phyloP scores from a whole-genome alignment of 2,797 vertebrate species.

The Lagocephalus sceleratus region DNA sequence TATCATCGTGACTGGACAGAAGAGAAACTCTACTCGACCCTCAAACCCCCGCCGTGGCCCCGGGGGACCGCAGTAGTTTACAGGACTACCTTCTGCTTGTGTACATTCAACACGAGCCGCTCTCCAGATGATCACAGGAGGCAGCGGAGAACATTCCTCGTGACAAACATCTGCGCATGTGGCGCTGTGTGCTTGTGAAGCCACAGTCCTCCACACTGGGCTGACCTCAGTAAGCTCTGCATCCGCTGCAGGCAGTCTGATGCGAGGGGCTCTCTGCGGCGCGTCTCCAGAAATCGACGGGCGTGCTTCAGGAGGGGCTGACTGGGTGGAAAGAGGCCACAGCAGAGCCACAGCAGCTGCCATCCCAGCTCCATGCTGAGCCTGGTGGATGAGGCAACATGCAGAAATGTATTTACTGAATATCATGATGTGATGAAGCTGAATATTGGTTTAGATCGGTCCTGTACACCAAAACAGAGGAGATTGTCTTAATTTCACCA shows the following conservation, averaged over 20 bases:
- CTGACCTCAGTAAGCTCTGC: constrained; percentile 85
- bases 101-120: too few relatives aligned
- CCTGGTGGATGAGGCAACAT: constrained; percentile 60
- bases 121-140: too few relatives aligned
- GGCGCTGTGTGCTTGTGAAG: not conserved
- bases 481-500: not conserved
- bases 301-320: constrained; percentile 83
- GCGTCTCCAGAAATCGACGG: constrained; percentile 89
- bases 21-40: not conserved
- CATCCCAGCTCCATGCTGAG: constrained; percentile 88
- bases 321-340: constrained; percentile 89
- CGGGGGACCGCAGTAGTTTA: too few relatives aligned
- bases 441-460: too few relatives aligned
- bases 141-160: not conserved
- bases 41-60: too few relatives aligned
- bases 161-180: not conserved
- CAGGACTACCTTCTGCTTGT: too few relatives aligned
- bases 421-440: not conserved
- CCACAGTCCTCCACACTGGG: not conserved
- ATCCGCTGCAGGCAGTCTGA: constrained; percentile 82
- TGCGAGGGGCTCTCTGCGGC: constrained; percentile 77
- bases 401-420: not conserved
- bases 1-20: not conserved
- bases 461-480: not conserved
- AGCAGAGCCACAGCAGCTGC: constrained; percentile 96